phyloP scores from a whole-genome alignment of 2,113 vertebrate genomes.

The Boleophthalmus pectinirostris region DNA sequence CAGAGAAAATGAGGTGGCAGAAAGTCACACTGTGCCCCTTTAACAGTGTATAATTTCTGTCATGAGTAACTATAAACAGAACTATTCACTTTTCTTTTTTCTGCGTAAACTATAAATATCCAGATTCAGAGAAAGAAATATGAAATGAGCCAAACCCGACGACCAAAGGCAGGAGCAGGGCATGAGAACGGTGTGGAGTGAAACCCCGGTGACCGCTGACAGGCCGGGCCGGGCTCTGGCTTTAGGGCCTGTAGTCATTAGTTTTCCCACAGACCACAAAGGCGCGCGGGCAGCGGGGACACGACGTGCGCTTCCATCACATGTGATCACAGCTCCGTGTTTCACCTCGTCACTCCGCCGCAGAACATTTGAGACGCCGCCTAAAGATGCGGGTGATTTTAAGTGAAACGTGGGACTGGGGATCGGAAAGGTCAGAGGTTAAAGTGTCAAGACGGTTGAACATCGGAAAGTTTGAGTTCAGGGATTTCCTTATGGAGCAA shows the following conservation, averaged over 20 bases:
- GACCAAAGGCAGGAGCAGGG: neutral
- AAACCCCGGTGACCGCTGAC: conserved; percentile 16
- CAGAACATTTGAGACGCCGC: neutral
- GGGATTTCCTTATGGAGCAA: too few species aligned
- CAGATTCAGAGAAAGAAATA: neutral
- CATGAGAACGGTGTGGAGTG: conserved; percentile 17
- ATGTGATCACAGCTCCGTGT: conserved; percentile 26
- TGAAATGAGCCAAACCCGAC: neutral
- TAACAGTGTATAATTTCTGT: too few species aligned
- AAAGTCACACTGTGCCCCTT: too few species aligned
- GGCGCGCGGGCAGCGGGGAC: conserved; percentile 14
- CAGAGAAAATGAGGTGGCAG: too few species aligned
- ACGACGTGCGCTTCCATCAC: conserved; percentile 33
- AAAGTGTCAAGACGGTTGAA: conserved; percentile 9
- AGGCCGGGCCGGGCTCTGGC: conserved; percentile 57
- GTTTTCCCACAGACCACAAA: conserved; percentile 39
- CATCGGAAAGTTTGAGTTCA: neutral
- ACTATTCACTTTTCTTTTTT: too few species aligned
- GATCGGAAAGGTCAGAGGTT: neutral
- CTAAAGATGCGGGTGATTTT: conserved; percentile 6
- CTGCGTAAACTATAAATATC: neutral
- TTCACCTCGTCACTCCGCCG: conserved; percentile 22
- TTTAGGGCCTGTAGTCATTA: conserved; percentile 65
- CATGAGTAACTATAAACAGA: too few species aligned
- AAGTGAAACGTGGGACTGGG: conserved; percentile 14